A percentile compares a stretch with the other conserved stretches of the same genome.
phyloP scores from a whole-genome alignment of 2,797 vertebrate genomes.

The Gadopsis bispinosus region DNA sequence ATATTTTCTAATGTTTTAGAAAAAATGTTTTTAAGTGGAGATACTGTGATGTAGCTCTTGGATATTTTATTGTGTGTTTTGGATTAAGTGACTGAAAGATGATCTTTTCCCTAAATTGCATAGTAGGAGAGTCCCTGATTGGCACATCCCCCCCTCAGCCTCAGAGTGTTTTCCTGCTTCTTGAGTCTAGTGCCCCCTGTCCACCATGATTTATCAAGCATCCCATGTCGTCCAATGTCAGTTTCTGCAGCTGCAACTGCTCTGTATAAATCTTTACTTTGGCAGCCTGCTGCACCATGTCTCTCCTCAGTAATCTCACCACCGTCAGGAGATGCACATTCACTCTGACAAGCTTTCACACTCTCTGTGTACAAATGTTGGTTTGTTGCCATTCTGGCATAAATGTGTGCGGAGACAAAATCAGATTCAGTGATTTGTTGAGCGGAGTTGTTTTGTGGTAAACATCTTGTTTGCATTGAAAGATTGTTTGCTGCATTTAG shows the following conservation, averaged over 20 bases:
- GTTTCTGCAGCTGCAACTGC: slow-evolving; percentile 84
- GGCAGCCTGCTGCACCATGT: slow-evolving; percentile 75
- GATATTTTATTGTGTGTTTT: not conserved
- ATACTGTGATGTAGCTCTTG: not conserved
- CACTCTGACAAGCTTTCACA: slow-evolving; percentile 74
- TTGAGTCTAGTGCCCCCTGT: slow-evolving; percentile 79
- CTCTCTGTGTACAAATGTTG: slow-evolving; percentile 65
- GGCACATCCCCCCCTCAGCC: slow-evolving; percentile 40
- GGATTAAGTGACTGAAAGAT: not conserved
- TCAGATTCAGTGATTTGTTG: slow-evolving; percentile 66
- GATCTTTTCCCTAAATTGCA: slow-evolving; percentile 28
- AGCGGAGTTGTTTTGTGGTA: slow-evolving; percentile 56
- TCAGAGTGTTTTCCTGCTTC: slow-evolving; percentile 72
- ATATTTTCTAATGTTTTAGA: slow-evolving; percentile 6
- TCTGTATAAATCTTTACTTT: slow-evolving; percentile 86
- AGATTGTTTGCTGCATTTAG: slow-evolving; percentile 69
- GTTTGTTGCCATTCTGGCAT: slow-evolving; percentile 59
- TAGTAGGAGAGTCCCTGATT: slow-evolving; percentile 32
- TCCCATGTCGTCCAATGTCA: slow-evolving; percentile 82
- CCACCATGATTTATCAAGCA: slow-evolving; percentile 85
- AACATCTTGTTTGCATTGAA: slow-evolving; percentile 76
- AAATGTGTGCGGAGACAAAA: slow-evolving; percentile 56
- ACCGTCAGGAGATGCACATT: slow-evolving; percentile 72
- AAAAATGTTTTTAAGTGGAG: not conserved
- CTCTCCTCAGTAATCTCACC: slow-evolving; percentile 78